phyloP scores from a whole-genome alignment of 2,888 invertebrate genomes.

The Heliconius aoede region DNA sequence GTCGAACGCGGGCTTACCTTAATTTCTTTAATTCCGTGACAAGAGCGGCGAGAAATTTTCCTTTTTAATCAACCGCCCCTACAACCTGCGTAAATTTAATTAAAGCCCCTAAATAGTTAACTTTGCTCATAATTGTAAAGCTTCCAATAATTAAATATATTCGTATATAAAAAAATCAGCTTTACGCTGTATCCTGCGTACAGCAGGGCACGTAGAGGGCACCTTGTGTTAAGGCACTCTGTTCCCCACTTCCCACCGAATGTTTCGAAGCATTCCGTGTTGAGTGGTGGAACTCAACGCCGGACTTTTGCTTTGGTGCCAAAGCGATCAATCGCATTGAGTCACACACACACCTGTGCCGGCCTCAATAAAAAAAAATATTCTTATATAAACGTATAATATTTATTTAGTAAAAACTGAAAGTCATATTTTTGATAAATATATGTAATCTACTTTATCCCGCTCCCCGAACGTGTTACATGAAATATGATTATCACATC shows the following conservation, averaged over 20 bases:
- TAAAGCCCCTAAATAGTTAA: slow-evolving; percentile 71
- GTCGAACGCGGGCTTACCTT: slow-evolving; percentile 55
- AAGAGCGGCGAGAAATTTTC: slow-evolving; percentile 54
- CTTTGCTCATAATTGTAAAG: slow-evolving; percentile 67
- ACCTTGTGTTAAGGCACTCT: too few species aligned
- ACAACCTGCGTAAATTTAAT: slow-evolving; percentile 65
- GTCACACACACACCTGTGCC: too few species aligned
- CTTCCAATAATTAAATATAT: slow-evolving; percentile 12
- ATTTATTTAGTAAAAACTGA: neutral
- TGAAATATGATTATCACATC: slow-evolving; percentile 33
- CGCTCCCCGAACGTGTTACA: slow-evolving; percentile 15
- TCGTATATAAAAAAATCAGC: neutral
- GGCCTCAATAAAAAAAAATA: neutral
- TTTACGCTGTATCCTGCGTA: too few species aligned
- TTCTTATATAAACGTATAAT: neutral
- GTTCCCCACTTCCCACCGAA: too few species aligned
- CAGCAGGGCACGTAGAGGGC: too few species aligned
- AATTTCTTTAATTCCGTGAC: slow-evolving; percentile 60
- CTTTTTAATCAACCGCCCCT: slow-evolving; percentile 66
- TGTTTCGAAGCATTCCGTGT: too few species aligned
- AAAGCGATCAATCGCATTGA: too few species aligned
- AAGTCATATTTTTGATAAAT: slow-evolving; percentile 4
- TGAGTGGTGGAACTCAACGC: too few species aligned
- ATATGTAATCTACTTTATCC: slow-evolving; percentile 19
- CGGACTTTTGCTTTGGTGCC: too few species aligned